Evolutionary conservation across 2,113 vertebrate genomes (phyloP), one percentile per base, ranked within the genome.

Genomic region (Pelmatolapia mariae): DNA sequence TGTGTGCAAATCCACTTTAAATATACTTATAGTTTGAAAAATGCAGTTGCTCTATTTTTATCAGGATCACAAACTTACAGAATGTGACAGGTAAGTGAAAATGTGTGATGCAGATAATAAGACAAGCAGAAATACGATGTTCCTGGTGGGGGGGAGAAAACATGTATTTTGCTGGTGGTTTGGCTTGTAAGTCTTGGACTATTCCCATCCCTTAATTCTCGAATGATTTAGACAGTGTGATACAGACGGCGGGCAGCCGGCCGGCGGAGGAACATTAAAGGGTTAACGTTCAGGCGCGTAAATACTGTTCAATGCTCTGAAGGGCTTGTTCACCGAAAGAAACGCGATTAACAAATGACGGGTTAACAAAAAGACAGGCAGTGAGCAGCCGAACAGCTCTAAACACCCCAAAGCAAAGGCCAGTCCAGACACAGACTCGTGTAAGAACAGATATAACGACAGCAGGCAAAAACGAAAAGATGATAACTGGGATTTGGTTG

Each of bases 281-380:
- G 94, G 96, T 97, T 96, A 96, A 97, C 78, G 94, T 95, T 94
- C 94, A 95, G 95, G 95, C 96, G 96, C 95, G 96, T 96, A 97
- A 96, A 97, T 91, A 89, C 93, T 87, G 78, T 86, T 63, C 88
- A 50, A 18, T 22, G 90, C 91, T 92, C 84, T 71, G 89, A 82
- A 91, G 93, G 89, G 86, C 88, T 93, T 40, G 82, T 92, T 91
- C 88, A 24, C 76, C 36, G 10, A 84, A 89, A 36, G 24, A 89
- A 95, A 92, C 92, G 90, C 87, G 57, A 89, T 87, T 85, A 90
- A 85, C 80, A 76, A 68, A 73, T 22, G 33, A 71, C 4, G 26
- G 19, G 2, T 50, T 26, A 2, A 19, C 10, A 66, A 9, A 81
- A 29, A 71, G 29, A 84, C 73, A 22, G 3, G 33, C 24, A 3